Evolutionary conservation across 2,113 vertebrate genomes (phyloP).

Genomic region (Macquaria australasica): DNA sequence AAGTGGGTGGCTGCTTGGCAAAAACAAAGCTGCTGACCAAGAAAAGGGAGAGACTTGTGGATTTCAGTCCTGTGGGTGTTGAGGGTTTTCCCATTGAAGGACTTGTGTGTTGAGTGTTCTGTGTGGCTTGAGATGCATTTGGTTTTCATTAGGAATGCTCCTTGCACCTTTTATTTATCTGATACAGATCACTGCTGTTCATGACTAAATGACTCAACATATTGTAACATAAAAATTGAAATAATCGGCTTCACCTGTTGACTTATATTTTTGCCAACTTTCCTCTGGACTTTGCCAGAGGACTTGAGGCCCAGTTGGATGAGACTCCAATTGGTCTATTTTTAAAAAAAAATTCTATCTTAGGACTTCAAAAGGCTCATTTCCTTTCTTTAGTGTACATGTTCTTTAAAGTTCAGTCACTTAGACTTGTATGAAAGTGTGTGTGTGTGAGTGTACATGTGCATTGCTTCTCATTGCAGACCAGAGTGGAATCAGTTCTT

Average conservation of each 20-base stretch:
- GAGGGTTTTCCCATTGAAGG: conserved; percentile 42
- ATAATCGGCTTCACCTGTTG: background rate
- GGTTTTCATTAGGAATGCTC: conserved; percentile 4
- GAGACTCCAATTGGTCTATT: conserved; percentile 52
- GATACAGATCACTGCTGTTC: background rate
- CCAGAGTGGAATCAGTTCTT: conserved; percentile 5
- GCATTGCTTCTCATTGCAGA: conserved; percentile 18
- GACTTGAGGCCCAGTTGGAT: background rate
- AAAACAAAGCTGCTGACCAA: conserved; percentile 76
- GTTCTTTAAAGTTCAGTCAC: conserved; percentile 41
- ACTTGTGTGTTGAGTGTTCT: conserved; percentile 22
- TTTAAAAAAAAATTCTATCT: conserved; percentile 39
- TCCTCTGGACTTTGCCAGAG: background rate
- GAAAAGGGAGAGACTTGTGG: conserved; percentile 42
- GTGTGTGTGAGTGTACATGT: conserved; percentile 1
- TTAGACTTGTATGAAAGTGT: background rate
- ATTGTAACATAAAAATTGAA: background rate
- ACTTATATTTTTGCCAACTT: background rate
- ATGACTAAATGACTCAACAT: background rate
- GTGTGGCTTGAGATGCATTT: background rate
- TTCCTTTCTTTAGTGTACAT: conserved; percentile 52
- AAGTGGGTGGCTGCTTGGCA: conserved; percentile 75
- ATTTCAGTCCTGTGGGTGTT: conserved; percentile 50
- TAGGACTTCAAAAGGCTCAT: conserved; percentile 68
- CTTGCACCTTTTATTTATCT: conserved; percentile 27